Conservation (phyloP, 2,888 invertebrate genomes). For the Brachyptera putata region DNA sequence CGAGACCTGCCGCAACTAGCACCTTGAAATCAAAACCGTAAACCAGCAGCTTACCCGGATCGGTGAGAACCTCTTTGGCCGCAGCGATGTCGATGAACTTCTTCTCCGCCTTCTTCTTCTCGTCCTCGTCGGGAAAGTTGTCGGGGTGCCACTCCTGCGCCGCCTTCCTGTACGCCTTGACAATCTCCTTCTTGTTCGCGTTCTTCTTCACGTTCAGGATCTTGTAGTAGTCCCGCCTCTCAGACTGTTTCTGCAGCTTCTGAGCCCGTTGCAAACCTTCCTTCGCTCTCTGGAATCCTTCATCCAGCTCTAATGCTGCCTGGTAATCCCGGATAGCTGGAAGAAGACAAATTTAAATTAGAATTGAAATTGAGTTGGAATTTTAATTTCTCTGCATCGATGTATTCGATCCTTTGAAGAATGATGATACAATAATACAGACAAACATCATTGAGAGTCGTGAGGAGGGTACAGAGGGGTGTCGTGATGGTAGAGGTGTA, state of each 20-base stretch:
- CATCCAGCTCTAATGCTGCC: constrained; percentile 78
- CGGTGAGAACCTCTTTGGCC: constrained; percentile 88
- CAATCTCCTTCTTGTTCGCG: constrained; percentile 88
- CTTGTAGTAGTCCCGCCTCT: constrained; percentile 95
- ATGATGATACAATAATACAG: no score
- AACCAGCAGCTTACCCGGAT: no score
- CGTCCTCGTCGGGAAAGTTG: constrained; percentile 77
- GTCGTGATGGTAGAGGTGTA: no score
- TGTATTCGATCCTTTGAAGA: no score
- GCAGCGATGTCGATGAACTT: constrained; percentile 98
- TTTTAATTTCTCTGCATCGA: no score
- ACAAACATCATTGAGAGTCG: no score
- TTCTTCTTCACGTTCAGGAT: constrained; percentile 86
- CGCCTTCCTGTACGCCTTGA: constrained; percentile 92
- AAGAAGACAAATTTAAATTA: no score
- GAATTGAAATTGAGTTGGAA: no score
- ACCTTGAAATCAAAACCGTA: no score
- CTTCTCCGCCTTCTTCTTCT: constrained; percentile 92
- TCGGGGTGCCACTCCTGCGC: constrained; percentile 99
- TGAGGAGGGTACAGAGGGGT: no score
- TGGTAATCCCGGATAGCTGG: constrained; percentile 82
- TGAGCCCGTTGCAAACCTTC: constrained; percentile 87
- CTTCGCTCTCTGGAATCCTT: constrained; percentile 72
- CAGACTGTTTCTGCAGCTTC: constrained; percentile 86
- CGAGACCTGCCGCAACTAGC: no score